Percentiles rank a stretch among this genome's conserved stretches.
Conservation (phyloP, 2,888 invertebrate genomes). For the Pseudanteris insignis region DNA sequence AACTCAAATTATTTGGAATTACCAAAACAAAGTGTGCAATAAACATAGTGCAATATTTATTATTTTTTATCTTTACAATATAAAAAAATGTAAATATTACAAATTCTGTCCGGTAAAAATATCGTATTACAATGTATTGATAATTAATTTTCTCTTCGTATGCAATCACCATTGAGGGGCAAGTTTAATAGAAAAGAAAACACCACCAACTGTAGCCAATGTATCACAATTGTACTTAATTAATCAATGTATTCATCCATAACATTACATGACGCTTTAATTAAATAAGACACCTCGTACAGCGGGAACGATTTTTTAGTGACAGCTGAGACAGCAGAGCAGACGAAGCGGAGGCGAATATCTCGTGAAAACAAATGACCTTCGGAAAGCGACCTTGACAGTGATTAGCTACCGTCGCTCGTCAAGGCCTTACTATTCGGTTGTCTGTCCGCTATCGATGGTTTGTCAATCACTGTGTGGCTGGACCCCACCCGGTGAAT, state of each 20-base stretch:
- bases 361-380: conserved; percentile 82
- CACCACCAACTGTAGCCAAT: conserved; percentile 15
- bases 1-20: too few species aligned
- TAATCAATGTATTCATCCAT: conserved; percentile 36
- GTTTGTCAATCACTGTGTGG: conserved; percentile 63
- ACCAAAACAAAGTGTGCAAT: too few species aligned
- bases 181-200: background rate
- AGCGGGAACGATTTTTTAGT: conserved; percentile 67
- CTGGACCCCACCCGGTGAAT: conserved; percentile 66
- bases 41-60: conserved; percentile 8
- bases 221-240: conserved; percentile 21
- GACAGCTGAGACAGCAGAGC: conserved; percentile 64
- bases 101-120: too few species aligned
- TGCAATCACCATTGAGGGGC: too few species aligned
- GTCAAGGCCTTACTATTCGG: conserved; percentile 64
- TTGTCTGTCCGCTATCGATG: conserved; percentile 60
- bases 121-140: too few species aligned
- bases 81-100: too few species aligned
- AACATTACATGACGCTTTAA: conserved; percentile 54
- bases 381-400: conserved; percentile 67
- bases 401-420: conserved; percentile 66
- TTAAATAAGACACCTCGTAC: conserved; percentile 61
- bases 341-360: conserved; percentile 72
- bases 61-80: background rate
- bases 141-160: too few species aligned